phyloP scores from a whole-genome alignment of 92 coral and sea anemone species.

The Parazoanthus atlanticus region DNA sequence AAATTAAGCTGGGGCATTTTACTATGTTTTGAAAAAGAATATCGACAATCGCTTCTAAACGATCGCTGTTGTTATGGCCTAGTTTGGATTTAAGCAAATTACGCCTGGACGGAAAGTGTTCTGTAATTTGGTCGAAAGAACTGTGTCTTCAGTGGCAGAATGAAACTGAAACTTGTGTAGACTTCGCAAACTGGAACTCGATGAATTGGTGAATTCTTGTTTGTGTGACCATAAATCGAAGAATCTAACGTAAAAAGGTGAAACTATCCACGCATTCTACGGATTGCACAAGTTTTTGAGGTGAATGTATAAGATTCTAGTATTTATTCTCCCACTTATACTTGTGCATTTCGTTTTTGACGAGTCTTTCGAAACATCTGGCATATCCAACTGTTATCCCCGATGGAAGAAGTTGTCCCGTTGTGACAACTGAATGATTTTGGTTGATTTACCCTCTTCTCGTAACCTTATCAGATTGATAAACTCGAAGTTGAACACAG shows the following conservation, averaged over 20 bases:
- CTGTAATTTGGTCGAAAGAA: not conserved
- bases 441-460: not conserved
- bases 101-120: too few species aligned
- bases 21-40: too few species aligned
- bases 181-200: not conserved
- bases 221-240: not conserved
- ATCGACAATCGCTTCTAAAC: too few species aligned
- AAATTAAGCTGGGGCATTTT: too few species aligned
- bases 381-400: not conserved
- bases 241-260: not conserved
- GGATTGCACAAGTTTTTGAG: not conserved
- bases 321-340: too few species aligned
- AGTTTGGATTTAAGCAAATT: too few species aligned
- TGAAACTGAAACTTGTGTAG: not conserved
- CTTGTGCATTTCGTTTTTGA: too few species aligned
- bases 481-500: not conserved
- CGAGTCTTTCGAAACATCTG: not conserved
- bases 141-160: not conserved
- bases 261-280: not conserved
- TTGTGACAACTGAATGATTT: not conserved
- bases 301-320: not conserved
- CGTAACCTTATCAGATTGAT: not conserved
- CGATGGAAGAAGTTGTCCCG: not conserved
- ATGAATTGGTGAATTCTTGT: too few species aligned
- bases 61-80: too few species aligned